These are phyloP conservation scores for Microtus ochrogaster DNA, from an alignment of 2,113 vertebrate species.

Conservation along the genomic window DNA sequence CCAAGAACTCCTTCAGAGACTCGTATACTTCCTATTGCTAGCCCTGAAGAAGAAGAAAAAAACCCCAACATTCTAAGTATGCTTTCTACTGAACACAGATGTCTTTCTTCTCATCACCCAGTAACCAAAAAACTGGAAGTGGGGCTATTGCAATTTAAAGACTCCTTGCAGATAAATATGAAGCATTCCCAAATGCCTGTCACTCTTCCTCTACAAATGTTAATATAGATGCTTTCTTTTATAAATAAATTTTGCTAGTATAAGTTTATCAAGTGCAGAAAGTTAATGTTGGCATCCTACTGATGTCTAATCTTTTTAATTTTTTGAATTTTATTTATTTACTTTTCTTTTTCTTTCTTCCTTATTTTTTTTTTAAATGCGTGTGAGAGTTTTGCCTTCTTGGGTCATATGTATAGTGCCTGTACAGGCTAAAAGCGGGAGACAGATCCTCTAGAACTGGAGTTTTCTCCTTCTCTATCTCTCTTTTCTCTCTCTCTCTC, in stretches of 20 bases:
- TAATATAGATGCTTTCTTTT: neutral
- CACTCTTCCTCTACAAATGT: neutral
- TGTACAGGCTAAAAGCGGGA: neutral
- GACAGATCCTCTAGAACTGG: neutral
- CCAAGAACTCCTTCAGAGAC: neutral
- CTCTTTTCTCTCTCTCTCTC: no score
- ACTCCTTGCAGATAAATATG: neutral
- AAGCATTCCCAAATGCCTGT: neutral
- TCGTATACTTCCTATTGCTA: neutral
- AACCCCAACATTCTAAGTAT: neutral
- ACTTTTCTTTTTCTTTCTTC: neutral
- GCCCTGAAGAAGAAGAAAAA: neutral
- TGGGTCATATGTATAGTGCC: neutral
- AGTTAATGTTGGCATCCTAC: neutral
- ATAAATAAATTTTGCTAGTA: conserved; percentile 4
- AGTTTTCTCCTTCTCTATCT: no score
- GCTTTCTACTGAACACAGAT: neutral
- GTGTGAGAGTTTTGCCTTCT: neutral
- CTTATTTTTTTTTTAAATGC: neutral
- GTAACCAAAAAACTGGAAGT: neutral
- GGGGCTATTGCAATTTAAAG: neutral
- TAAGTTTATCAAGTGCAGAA: conserved; percentile 25
- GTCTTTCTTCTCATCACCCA: neutral
- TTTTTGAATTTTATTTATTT: neutral
- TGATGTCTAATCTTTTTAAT: neutral